These are phyloP conservation scores for Xanthia icteritia DNA, from an alignment of 2,888 invertebrate genomes.

Conservation along the genomic window DNA sequence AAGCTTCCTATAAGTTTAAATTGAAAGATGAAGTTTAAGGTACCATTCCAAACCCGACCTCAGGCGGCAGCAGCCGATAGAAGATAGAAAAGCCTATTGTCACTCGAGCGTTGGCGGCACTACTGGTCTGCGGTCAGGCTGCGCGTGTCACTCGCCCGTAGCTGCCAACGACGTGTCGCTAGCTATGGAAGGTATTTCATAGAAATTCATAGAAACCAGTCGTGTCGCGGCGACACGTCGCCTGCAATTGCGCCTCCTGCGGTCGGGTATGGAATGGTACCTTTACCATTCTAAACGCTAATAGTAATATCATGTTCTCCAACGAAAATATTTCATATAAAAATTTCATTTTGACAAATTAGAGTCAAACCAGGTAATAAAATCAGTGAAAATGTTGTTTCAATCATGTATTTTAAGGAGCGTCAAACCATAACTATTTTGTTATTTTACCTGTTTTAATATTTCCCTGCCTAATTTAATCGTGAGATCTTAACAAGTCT, in stretches of 20 bases:
- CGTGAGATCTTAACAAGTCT: conserved; percentile 30
- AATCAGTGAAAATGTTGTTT: background rate
- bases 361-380: background rate
- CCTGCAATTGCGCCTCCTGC: no score
- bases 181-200: no score
- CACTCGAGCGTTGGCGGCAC: no score
- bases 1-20: background rate
- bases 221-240: no score
- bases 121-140: no score
- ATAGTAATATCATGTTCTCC: background rate
- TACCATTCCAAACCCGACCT: no score
- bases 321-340: background rate
- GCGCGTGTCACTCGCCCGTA: no score
- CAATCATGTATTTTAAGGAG: background rate
- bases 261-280: no score
- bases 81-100: no score
- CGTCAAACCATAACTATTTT: background rate
- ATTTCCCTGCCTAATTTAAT: background rate
- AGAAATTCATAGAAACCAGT: no score
- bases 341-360: background rate
- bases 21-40: background rate
- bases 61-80: no score
- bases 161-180: no score
- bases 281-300: background rate
- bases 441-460: background rate